Evolutionary conservation across 92 coral and sea anemone genomes (phyloP).

Genomic region (Palythoa caribaeorum): DNA sequence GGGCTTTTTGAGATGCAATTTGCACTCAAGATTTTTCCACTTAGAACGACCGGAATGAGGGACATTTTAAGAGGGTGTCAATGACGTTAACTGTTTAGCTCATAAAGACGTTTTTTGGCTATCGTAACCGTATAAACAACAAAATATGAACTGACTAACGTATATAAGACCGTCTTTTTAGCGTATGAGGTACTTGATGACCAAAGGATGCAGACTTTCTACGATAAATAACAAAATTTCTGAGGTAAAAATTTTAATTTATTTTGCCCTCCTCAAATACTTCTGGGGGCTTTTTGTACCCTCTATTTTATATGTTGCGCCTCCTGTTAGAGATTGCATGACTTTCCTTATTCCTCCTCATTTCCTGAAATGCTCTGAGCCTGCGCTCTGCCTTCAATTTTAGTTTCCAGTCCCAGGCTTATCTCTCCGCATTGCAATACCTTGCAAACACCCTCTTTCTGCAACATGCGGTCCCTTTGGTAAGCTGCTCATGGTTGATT

Average conservation of each 20-base stretch:
- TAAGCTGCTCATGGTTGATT: too few species aligned
- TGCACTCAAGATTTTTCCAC: too few species aligned
- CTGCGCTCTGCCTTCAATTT: conserved; percentile 41
- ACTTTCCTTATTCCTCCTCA: neutral
- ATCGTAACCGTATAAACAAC: too few species aligned
- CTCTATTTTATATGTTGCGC: neutral
- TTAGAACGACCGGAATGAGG: too few species aligned
- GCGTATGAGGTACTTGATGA: too few species aligned
- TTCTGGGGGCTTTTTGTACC: neutral
- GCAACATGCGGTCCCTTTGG: too few species aligned
- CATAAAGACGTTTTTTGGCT: too few species aligned
- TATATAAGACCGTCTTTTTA: too few species aligned
- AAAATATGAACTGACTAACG: too few species aligned
- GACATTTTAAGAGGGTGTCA: neutral
- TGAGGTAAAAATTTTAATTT: too few species aligned
- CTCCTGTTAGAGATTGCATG: neutral
- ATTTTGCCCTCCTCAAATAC: neutral
- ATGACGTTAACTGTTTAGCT: too few species aligned
- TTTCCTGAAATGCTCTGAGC: conserved; percentile 44
- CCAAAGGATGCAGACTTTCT: neutral
- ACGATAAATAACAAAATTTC: neutral
- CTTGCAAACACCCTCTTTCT: neutral
- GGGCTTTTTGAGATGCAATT: too few species aligned
- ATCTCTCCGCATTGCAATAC: conserved; percentile 39
- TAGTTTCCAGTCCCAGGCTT: conserved; percentile 42